These are phyloP conservation scores for Globia sparganii DNA, from an alignment of 2,888 invertebrate species.

Conservation along the genomic window DNA sequence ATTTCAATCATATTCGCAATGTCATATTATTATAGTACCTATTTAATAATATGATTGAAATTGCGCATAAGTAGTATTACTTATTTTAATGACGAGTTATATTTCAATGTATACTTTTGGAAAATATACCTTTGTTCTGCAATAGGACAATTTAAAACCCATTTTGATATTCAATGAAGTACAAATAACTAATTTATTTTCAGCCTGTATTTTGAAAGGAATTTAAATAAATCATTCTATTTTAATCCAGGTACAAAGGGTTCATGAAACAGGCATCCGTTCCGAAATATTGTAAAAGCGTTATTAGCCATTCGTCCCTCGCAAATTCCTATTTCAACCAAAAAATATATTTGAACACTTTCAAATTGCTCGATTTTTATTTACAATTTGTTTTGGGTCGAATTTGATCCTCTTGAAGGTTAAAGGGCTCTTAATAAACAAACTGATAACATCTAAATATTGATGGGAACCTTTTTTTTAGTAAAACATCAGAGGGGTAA, in stretches of 20 bases:
- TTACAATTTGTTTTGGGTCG: conserved; percentile 5
- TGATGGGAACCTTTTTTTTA: conserved; percentile 16
- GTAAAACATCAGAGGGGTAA: background rate
- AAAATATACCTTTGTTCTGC: background rate
- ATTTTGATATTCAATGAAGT: background rate
- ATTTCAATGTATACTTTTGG: background rate
- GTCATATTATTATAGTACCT: background rate
- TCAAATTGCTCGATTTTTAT: conserved; percentile 15
- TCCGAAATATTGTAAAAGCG: conserved; percentile 23
- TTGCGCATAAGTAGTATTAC: too few species aligned
- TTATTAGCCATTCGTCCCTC: background rate
- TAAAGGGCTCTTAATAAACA: conserved; percentile 2
- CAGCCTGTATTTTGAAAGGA: background rate
- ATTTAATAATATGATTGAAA: too few species aligned
- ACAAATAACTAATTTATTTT: conserved; percentile 18
- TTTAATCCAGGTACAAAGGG: conserved; percentile 25
- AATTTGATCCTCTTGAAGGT: background rate
- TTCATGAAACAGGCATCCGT: background rate
- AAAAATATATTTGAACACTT: conserved; percentile 21
- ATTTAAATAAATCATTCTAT: conserved; percentile 12
- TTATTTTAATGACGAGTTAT: background rate
- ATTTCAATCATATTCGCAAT: background rate
- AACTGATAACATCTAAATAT: conserved; percentile 26
- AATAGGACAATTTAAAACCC: background rate
- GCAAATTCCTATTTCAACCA: conserved; percentile 15